Base-by-base conservation (phyloP, 2,888 invertebrate species). In the Lasiommata megera region DNA sequence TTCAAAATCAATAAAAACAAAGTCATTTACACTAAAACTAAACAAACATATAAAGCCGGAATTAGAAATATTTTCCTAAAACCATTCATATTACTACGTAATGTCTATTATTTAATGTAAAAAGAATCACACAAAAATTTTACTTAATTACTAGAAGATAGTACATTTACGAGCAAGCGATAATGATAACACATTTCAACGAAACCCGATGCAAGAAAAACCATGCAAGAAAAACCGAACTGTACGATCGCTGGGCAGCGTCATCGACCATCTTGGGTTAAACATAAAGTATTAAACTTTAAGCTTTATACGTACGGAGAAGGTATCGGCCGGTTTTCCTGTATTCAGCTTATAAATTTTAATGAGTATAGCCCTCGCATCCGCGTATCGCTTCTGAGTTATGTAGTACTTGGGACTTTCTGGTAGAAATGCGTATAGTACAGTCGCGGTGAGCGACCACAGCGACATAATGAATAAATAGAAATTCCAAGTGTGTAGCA, bases 331-430 rank as follows among this genome's bases (percentile, higher is more conserved):
- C 0, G 79, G 62, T 55, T 82, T 84, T 23, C 83, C 69, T 40
- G 77, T 85, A 63, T 88, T 88, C 61, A 74, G 74, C 31, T 65
- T 72, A 60, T 87, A 87, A 51, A 87, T 77, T 64, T 74, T 73
- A 47, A 80, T 72, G 44, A 88, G 66, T 58, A 84, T 75, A 11
- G 74, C 72, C 59, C 79, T 76, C 1, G 88, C 86, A 64, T 86
- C 79, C 3, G 70, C 73, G 60, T 82, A 86, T 66, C 79, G 76
- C 43, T 77, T 73, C 60, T 81, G 82, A 6, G 79, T 75, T 16
- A 87, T 68, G 59, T 81, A 74, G 65, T 74, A 88, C 67, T 86
- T 87, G 0, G 86, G 88, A 61, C 84, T 88, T 48, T 88, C 86
- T 0, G 87, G 86, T 37, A 84, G 48, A 6, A 75, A 65, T 0